Percentiles rank a stretch among this genome's conserved stretches.
Conservation (phyloP, 2,113 vertebrate genomes). For the Phyllostomus hastatus region DNA sequence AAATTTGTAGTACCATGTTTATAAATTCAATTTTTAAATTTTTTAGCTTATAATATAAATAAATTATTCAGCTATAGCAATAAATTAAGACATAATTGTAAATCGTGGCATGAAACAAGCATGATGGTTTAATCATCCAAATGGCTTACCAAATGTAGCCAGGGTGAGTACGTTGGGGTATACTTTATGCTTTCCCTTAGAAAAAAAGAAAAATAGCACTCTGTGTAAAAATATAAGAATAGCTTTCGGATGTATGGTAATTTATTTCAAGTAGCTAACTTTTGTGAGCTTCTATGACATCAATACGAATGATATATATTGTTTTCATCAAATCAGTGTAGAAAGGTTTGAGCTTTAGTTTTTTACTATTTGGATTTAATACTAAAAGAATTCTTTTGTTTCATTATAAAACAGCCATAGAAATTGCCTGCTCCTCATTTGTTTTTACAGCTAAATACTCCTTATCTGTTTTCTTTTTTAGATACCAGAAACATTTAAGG, state of each 20-base stretch:
- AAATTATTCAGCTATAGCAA: neutral
- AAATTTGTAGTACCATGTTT: constrained; percentile 5
- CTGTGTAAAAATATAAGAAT: neutral
- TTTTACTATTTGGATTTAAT: constrained; percentile 38
- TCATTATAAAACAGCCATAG: neutral
- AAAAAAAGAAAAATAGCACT: neutral
- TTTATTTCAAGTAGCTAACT: constrained; percentile 21
- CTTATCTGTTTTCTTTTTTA: constrained; percentile 50
- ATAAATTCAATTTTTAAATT: constrained; percentile 37
- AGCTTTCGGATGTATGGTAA: neutral
- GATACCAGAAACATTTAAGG: constrained; percentile 51
- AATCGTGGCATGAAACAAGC: constrained; percentile 24
- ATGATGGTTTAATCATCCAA: constrained; percentile 1
- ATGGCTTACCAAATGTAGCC: neutral
- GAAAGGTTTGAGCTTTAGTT: constrained; percentile 11
- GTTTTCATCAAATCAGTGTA: constrained; percentile 14
- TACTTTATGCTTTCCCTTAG: neutral
- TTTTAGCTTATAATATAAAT: neutral
- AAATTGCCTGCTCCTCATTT: constrained; percentile 31
- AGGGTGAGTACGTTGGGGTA: neutral
- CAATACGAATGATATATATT: neutral
- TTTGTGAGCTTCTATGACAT: neutral
- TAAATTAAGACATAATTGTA: constrained; percentile 43
- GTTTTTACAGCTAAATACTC: constrained; percentile 39
- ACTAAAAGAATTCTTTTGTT: constrained; percentile 28